Conservation (phyloP, 2,797 vertebrate species). For the Allobates femoralis region DNA sequence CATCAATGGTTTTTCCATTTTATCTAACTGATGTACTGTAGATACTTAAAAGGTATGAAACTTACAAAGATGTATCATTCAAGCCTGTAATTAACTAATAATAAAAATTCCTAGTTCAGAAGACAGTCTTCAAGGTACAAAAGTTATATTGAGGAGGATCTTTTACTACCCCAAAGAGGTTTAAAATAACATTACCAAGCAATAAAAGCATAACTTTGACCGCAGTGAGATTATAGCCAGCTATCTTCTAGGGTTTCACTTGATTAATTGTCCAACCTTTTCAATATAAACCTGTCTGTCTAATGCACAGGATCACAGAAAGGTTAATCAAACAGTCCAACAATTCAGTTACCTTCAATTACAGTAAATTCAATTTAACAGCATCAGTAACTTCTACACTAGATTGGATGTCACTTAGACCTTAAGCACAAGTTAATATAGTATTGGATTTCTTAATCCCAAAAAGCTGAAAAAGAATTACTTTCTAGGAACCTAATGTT, state of each 20-base stretch:
- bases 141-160: neutral
- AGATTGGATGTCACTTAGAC: neutral
- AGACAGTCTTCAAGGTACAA: neutral
- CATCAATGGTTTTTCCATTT: neutral
- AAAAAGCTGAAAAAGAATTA: no score
- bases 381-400: neutral
- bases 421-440: neutral
- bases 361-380: neutral
- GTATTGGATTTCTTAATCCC: neutral
- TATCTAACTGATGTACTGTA: neutral
- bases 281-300: constrained; percentile 7
- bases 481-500: neutral
- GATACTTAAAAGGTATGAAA: neutral
- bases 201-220: constrained; percentile 35
- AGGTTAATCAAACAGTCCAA: neutral
- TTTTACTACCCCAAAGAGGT: neutral
- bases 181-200: constrained; percentile 27
- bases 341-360: constrained; percentile 18
- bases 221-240: constrained; percentile 17
- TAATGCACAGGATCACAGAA: neutral
- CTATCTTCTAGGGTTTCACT: constrained; percentile 19
- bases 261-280: neutral
- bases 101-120: neutral
- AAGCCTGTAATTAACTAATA: neutral
- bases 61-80: neutral